Conservation (phyloP, 2,797 vertebrate species). For the Pseudochirops corinnae region DNA sequence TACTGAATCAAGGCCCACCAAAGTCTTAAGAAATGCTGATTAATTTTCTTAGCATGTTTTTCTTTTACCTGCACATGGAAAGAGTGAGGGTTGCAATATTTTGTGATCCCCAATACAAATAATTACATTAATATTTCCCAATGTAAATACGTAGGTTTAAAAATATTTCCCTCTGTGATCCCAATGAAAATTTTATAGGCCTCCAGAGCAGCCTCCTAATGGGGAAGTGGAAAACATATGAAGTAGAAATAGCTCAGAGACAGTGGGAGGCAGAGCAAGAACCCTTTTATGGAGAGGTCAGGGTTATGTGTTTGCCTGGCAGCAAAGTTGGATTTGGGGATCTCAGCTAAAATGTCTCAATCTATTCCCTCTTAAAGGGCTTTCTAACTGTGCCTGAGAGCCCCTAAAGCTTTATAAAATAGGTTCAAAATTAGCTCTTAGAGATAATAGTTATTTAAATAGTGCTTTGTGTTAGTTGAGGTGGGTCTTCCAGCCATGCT, state of each 20-base stretch:
- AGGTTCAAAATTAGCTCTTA: background rate
- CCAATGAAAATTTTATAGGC: conserved; percentile 10
- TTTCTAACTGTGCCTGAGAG: conserved; percentile 18
- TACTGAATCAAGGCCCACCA: background rate
- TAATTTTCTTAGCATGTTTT: background rate
- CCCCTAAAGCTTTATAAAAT: background rate
- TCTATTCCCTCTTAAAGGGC: conserved; percentile 13
- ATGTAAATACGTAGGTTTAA: background rate
- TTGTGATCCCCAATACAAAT: background rate
- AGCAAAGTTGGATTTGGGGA: background rate
- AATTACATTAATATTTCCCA: background rate
- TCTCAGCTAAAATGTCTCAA: conserved; percentile 6
- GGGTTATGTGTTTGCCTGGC: background rate
- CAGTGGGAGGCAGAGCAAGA: background rate
- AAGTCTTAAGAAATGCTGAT: background rate
- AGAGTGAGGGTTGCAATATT: background rate
- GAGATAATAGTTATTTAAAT: conserved; percentile 2
- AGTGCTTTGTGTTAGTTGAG: background rate
- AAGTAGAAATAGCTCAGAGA: background rate
- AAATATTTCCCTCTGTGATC: background rate
- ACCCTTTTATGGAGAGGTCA: background rate
- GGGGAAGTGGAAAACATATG: background rate
- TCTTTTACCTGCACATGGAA: background rate
- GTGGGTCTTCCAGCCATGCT: background rate
- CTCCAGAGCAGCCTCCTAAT: conserved; percentile 29